These are phyloP conservation scores for Neogobius melanostomus DNA, from an alignment of 2,113 vertebrate genomes.

Conservation along the genomic window DNA sequence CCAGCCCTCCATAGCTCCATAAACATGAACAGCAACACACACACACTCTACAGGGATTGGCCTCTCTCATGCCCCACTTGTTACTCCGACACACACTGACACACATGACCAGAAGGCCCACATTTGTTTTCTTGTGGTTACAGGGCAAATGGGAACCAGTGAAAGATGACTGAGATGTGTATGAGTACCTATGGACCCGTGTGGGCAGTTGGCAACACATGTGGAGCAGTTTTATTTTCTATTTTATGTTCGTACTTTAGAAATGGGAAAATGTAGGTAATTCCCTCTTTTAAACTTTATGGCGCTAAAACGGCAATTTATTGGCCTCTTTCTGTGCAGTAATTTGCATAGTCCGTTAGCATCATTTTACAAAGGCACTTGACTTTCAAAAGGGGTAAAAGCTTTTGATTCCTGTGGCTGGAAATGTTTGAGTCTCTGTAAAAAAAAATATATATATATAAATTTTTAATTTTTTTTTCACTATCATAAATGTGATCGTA, in stretches of 20 bases:
- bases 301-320: neutral
- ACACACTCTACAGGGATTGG: constrained; percentile 54
- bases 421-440: neutral
- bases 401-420: neutral
- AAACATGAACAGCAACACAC: constrained; percentile 31
- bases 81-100: constrained; percentile 55
- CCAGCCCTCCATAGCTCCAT: constrained; percentile 46
- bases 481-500: neutral
- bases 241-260: neutral
- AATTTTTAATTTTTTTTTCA: too few relatives aligned
- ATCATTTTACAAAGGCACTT: neutral
- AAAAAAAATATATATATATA: too few relatives aligned
- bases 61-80: constrained; percentile 71
- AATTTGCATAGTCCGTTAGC: neutral
- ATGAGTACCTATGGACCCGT: constrained; percentile 33
- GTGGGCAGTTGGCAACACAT: neutral
- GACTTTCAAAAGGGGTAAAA: neutral
- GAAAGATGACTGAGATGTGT: constrained; percentile 53
- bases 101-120: constrained; percentile 60
- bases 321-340: neutral
- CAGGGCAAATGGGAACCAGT: constrained; percentile 65
- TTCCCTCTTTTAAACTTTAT: neutral
- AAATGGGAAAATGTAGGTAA: neutral
- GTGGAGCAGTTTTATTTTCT: neutral
- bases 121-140: constrained; percentile 75